A percentile compares a stretch with the other conserved stretches of the same genome.
Evolutionary conservation across 1,140 invertebrate species (phyloP).

Genomic region (Drusus annulatus): DNA sequence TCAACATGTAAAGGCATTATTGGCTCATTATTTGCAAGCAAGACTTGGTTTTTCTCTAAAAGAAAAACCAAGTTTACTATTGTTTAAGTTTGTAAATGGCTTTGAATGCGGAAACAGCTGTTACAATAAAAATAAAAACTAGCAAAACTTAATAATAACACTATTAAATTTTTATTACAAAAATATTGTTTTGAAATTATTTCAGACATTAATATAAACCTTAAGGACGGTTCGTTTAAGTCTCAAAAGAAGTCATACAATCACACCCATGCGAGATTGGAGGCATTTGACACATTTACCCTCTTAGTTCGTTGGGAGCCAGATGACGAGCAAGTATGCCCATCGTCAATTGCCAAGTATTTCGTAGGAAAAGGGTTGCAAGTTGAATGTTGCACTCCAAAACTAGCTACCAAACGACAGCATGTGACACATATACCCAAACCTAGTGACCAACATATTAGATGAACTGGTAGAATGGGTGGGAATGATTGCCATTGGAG

Average conservation of each 20-base stretch:
- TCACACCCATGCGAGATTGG: conserved; percentile 64
- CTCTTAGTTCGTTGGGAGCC: conserved; percentile 73
- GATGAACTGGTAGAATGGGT: conserved; percentile 39
- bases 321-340: conserved; percentile 71
- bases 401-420: conserved; percentile 37
- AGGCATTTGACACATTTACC: conserved; percentile 66
- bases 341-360: conserved; percentile 75
- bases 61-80: too few relatives aligned
- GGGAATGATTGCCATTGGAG: conserved; percentile 45
- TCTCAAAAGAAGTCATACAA: conserved; percentile 72
- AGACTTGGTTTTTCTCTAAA: too few relatives aligned
- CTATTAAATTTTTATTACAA: too few relatives aligned
- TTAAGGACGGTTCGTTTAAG: conserved; percentile 67
- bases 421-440: conserved; percentile 1
- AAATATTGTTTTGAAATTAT: conserved; percentile 34
- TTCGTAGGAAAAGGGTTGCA: conserved; percentile 67
- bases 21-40: too few relatives aligned
- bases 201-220: conserved; percentile 72
- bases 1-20: too few relatives aligned
- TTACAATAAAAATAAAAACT: too few relatives aligned
- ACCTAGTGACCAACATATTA: not conserved
- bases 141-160: too few relatives aligned
- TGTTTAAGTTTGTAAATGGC: too few relatives aligned
- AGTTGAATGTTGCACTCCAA: conserved; percentile 60
- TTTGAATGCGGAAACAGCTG: too few relatives aligned